Conservation (phyloP, 2,888 invertebrate genomes). For the Zootermopsis nevadensis region DNA sequence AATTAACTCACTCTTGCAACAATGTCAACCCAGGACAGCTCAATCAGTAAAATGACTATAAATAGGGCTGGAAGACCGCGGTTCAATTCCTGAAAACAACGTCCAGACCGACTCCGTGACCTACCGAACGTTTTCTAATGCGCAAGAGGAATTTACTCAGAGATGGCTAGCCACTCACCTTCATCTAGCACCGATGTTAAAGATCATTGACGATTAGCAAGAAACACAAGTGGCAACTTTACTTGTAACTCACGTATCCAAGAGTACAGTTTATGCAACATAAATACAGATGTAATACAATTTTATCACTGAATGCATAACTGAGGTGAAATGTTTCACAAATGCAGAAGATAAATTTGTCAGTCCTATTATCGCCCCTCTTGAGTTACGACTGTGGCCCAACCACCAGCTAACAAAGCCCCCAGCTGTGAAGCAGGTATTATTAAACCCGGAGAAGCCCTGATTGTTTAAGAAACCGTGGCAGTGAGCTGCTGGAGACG, state of each 20-base stretch:
- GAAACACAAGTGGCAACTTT: too few relatives aligned
- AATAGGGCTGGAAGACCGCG: too few relatives aligned
- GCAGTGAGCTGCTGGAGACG: not conserved
- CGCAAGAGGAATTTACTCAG: too few relatives aligned
- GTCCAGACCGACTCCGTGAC: too few relatives aligned
- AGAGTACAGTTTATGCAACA: not conserved
- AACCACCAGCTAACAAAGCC: not conserved
- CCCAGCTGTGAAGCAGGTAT: conserved; percentile 7
- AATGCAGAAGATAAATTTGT: conserved; percentile 4
- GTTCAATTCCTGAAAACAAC: too few relatives aligned
- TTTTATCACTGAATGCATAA: not conserved
- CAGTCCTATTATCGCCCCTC: not conserved
- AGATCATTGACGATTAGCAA: too few relatives aligned
- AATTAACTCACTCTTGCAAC: too few relatives aligned
- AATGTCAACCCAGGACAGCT: too few relatives aligned
- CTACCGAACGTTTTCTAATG: too few relatives aligned
- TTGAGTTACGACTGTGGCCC: conserved; percentile 11
- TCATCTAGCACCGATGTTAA: too few relatives aligned
- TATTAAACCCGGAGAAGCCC: not conserved
- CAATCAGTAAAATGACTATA: too few relatives aligned
- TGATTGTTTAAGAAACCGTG: not conserved
- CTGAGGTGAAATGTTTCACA: conserved; percentile 6
- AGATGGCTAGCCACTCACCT: too few relatives aligned
- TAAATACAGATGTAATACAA: not conserved
- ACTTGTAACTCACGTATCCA: not conserved